Evolutionary conservation across 1,140 invertebrate genomes (phyloP).

Genomic region (Heliconius melpomene): DNA sequence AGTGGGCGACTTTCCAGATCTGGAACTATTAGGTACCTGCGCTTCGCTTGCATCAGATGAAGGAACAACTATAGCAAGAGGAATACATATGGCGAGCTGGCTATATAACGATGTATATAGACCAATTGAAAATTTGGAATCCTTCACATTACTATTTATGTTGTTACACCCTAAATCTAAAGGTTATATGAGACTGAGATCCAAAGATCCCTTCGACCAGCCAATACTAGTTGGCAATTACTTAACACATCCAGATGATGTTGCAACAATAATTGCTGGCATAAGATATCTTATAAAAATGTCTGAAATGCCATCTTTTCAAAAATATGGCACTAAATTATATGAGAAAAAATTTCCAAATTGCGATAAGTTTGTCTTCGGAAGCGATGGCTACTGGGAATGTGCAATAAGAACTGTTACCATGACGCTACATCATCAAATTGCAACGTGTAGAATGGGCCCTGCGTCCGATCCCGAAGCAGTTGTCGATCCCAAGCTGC

Average conservation of each 20-base stretch:
- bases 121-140: constrained; percentile 83
- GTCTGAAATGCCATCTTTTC: constrained; percentile 83
- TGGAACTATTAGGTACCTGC: constrained; percentile 82
- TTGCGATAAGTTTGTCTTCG: constrained; percentile 81
- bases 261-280: constrained; percentile 85
- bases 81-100: constrained; percentile 81
- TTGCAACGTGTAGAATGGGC: constrained; percentile 90
- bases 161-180: constrained; percentile 88
- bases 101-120: constrained; percentile 82
- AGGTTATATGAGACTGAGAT: constrained; percentile 85
- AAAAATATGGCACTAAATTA: constrained; percentile 82
- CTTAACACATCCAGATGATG: constrained; percentile 84
- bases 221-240: constrained; percentile 90
- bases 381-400: constrained; percentile 86
- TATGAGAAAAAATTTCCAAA: constrained; percentile 82
- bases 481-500: constrained; percentile 88
- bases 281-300: constrained; percentile 84
- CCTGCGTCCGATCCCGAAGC: constrained; percentile 83
- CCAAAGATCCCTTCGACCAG: constrained; percentile 87
- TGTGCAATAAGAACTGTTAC: constrained; percentile 86
- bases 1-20: constrained; percentile 82
- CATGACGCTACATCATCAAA: constrained; percentile 86
- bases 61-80: constrained; percentile 81
- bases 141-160: constrained; percentile 86
- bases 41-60: constrained; percentile 84